Evolutionary conservation across 2,113 vertebrate species (phyloP).

Genomic region (Beaufortia kweichowensis): DNA sequence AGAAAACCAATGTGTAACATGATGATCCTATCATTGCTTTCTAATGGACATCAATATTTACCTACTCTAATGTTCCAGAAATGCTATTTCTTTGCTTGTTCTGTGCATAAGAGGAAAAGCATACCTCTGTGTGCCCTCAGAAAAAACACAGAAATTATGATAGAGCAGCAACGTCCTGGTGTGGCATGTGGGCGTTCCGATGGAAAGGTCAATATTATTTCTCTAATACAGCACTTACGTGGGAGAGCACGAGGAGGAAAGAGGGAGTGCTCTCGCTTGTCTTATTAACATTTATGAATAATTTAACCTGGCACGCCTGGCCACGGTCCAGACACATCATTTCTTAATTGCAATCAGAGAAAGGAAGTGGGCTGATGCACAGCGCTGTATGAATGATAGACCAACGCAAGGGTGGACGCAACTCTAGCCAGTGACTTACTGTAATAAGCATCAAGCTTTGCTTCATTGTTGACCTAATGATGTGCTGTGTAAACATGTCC

Average conservation of each 20-base stretch:
- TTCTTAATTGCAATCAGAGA: conserved; percentile 58
- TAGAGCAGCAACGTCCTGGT: conserved; percentile 19
- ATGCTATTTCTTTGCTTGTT: background rate
- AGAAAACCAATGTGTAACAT: background rate
- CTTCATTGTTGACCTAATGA: background rate
- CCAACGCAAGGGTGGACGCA: background rate
- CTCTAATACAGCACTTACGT: conserved; percentile 27
- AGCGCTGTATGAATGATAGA: conserved; percentile 17
- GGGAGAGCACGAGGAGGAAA: conserved; percentile 32
- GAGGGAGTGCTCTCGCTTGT: conserved; percentile 45
- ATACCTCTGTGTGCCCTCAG: background rate
- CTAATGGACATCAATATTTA: background rate
- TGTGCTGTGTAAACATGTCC: background rate
- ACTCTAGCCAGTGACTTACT: conserved; percentile 24
- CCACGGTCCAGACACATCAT: conserved; percentile 58
- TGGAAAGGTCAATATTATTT: conserved; percentile 61
- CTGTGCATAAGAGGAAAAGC: background rate
- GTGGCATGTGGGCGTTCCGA: conserved; percentile 27
- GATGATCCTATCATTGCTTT: background rate
- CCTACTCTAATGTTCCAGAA: background rate
- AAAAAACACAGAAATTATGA: conserved; percentile 38
- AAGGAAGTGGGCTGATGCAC: conserved; percentile 47
- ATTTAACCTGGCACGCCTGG: conserved; percentile 58
- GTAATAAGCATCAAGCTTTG: conserved; percentile 29
- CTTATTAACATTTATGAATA: conserved; percentile 63